Conservation (phyloP, 2,888 invertebrate species). For the Hemithea aestivaria region DNA sequence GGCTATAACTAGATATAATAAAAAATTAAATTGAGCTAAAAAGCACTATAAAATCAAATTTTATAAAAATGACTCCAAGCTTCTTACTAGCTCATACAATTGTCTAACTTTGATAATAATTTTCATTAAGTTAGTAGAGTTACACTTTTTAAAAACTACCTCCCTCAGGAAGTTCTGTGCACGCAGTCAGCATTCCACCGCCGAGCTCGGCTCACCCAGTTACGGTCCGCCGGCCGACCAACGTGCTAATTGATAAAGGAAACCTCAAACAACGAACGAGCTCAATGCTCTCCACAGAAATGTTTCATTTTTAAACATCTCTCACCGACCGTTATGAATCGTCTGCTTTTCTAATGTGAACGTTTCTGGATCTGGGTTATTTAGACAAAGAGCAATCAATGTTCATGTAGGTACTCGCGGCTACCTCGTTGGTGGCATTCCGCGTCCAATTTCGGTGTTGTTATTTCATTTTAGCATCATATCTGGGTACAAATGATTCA, state of each 20-base stretch:
- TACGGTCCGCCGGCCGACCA: conserved; percentile 70
- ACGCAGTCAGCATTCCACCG: conserved; percentile 60
- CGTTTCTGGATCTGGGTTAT: conserved; percentile 34
- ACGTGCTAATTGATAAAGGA: conserved; percentile 78
- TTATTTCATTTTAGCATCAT: conserved; percentile 7
- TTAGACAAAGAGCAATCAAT: conserved; percentile 20
- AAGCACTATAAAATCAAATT: too few relatives aligned
- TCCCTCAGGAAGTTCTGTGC: conserved; percentile 47
- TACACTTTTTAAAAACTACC: too few relatives aligned
- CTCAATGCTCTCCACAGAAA: conserved; percentile 78
- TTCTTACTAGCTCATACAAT: too few relatives aligned
- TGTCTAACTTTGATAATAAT: too few relatives aligned
- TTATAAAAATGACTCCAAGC: too few relatives aligned
- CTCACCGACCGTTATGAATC: conserved; percentile 69
- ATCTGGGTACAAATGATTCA: conserved; percentile 10
- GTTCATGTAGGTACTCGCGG: conserved; percentile 1
- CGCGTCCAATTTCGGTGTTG: background rate
- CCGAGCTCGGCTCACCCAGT: conserved; percentile 75
- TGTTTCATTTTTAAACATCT: conserved; percentile 76
- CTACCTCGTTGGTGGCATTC: conserved; percentile 1
- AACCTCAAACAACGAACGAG: conserved; percentile 76
- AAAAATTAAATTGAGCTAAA: too few relatives aligned
- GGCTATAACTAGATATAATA: too few relatives aligned
- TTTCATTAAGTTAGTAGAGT: conserved; percentile 12
- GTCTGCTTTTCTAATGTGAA: conserved; percentile 30